Base-by-base conservation (phyloP, 2,797 vertebrate genomes). In the Coregonus sp. region DNA sequence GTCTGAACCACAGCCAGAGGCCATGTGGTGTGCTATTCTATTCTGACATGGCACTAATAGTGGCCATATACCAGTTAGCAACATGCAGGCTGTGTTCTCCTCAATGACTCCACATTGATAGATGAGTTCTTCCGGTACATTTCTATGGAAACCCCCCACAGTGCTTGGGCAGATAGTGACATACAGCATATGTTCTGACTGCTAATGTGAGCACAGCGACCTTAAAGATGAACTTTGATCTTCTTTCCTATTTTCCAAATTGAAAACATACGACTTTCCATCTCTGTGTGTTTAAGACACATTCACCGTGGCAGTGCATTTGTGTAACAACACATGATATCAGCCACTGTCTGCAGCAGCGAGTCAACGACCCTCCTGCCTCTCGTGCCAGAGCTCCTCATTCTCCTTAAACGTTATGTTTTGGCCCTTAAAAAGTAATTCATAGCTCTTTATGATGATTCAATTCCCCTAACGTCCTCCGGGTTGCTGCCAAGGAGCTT, bases 401-500 rank as follows among this genome's bases (percentile, higher is more conserved):
- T 59, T 35, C 80, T 79, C 76, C 80, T 86, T 80, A 56, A 81
- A 82, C 88, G 80, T 31, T 73, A 61, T 78, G 37, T 86, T 86
- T 72, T 87, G 85, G 83, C 80, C 83, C 73, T 86, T 86, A 86
- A 81, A 79, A 86, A 70, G 70, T 84, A 82, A 90, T 86, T 76
- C 81, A 89, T 82, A 73, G 78, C 71, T 18, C 56, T 85, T 86
- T 87, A 65, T 75, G 73, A 81, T 83, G n/a, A 80, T 84, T 83
- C 75, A 76, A 85, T 76, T 88, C 78, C 40, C 76, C 65, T 78
- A 35, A 78, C 68, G 80, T 72, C 75, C 82, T 82, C 74, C 67
- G 52, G 14, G 76, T 70, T 5, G 5, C 72, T 80, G 85, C 81
- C 81, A 83, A 77, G 71, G 72, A 81, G 77, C 67, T 88, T 85